Evolutionary conservation across 2,797 vertebrate species (phyloP).

Genomic region (Myripristis jacobus): DNA sequence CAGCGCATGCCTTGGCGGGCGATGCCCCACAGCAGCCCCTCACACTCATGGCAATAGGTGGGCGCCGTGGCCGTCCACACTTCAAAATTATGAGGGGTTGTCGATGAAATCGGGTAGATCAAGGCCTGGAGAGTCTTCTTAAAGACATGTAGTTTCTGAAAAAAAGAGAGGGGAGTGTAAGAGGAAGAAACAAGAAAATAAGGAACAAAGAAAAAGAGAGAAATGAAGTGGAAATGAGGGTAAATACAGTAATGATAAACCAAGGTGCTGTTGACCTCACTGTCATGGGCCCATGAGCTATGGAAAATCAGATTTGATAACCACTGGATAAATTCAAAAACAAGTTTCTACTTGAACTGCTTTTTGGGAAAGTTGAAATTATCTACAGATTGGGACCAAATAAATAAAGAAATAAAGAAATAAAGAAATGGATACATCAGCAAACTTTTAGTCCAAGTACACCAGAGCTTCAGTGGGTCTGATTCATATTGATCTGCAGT

Average conservation of each 20-base stretch:
- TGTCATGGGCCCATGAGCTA: neutral
- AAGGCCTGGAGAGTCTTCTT: slow-evolving; percentile 97
- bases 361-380: slow-evolving; percentile 23
- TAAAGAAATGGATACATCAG: neutral
- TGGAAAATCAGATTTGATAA: slow-evolving; percentile 30
- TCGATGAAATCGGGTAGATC: slow-evolving; percentile 98
- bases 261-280: slow-evolving; percentile 16
- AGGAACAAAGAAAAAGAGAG: neutral
- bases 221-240: slow-evolving; percentile 9
- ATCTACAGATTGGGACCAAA: slow-evolving; percentile 1
- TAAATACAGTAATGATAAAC: neutral
- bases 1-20: slow-evolving; percentile 98
- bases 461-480: no score
- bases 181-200: neutral
- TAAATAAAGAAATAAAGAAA: neutral
- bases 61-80: slow-evolving; percentile 98
- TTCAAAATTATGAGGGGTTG: slow-evolving; percentile 97
- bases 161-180: slow-evolving; percentile 5
- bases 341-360: slow-evolving; percentile 26
- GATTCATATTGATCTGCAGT: slow-evolving; percentile 29
- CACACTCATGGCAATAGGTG: slow-evolving; percentile 98
- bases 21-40: slow-evolving; percentile 98
- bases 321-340: slow-evolving; percentile 36
- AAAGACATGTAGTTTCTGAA: slow-evolving; percentile 95
- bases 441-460: slow-evolving; percentile 13